Percentiles rank a stretch among this genome's conserved stretches.
Conservation (phyloP, 2,888 invertebrate genomes). For the Hemistola chrysoprasaria region DNA sequence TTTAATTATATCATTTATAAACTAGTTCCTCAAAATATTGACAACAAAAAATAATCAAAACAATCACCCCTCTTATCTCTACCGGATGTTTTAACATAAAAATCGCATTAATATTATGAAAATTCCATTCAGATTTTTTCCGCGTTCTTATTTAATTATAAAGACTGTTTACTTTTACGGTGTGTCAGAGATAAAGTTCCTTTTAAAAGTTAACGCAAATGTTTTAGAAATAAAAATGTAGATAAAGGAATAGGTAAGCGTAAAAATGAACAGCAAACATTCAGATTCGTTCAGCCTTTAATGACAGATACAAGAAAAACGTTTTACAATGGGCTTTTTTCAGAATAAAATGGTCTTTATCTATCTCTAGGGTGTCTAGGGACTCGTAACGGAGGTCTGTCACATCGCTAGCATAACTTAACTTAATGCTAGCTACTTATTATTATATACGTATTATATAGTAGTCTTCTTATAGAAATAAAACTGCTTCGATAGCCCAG, state of each 20-base stretch:
- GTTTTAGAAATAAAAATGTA: slow-evolving; percentile 17
- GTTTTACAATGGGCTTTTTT: slow-evolving; percentile 23
- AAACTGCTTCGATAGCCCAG: no score
- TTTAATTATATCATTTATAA: no score
- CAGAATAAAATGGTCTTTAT: slow-evolving; percentile 17
- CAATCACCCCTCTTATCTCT: slow-evolving; percentile 5
- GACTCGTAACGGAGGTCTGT: slow-evolving; percentile 1
- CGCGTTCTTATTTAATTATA: slow-evolving; percentile 18
- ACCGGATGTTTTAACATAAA: slow-evolving; percentile 11
- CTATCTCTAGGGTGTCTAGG: slow-evolving; percentile 17
- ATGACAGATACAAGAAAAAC: slow-evolving; percentile 26
- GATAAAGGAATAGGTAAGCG: slow-evolving; percentile 18
- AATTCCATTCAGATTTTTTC: slow-evolving; percentile 9
- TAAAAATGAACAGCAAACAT: slow-evolving; percentile 18
- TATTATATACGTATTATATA: no score
- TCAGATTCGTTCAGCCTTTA: slow-evolving; percentile 18
- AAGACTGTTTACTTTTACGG: slow-evolving; percentile 18
- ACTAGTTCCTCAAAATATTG: no score
- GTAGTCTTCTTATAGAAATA: no score
- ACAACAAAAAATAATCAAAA: slow-evolving; percentile 4
- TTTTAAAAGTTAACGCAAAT: slow-evolving; percentile 19
- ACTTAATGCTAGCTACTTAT: no score
- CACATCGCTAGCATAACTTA: background rate
- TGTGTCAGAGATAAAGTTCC: slow-evolving; percentile 19
- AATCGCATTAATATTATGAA: slow-evolving; percentile 11